Conservation (phyloP, 2,888 invertebrate species). For the Drosophila trichaetosa region DNA sequence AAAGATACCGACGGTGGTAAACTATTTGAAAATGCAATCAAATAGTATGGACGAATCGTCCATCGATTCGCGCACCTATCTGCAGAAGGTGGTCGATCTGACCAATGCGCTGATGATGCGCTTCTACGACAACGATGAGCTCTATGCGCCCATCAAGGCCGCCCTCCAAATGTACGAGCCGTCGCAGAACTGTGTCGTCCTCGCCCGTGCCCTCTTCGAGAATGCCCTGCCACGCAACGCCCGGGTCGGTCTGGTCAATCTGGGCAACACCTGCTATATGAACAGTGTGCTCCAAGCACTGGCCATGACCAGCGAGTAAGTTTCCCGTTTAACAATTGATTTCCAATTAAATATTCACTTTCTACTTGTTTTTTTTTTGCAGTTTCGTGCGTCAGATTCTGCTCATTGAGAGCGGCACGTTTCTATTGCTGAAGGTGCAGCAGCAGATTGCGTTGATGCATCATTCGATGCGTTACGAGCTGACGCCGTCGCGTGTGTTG, state of each 20-base stretch:
- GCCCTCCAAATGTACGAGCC: conserved; percentile 85
- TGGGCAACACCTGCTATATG: conserved; percentile 96
- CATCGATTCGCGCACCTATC: conserved; percentile 86
- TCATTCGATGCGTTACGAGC: conserved; percentile 88
- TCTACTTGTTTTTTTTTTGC: not conserved
- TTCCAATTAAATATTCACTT: not conserved
- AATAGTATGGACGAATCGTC: conserved; percentile 86
- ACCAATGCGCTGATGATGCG: conserved; percentile 86
- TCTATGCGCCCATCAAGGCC: conserved; percentile 85
- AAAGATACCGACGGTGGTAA: conserved; percentile 86
- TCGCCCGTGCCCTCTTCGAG: conserved; percentile 78
- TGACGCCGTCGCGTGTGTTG: conserved; percentile 90
- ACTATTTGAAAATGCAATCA: conserved; percentile 86
- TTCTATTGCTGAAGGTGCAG: conserved; percentile 89
- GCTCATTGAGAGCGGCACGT: conserved; percentile 86
- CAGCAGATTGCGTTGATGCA: conserved; percentile 90
- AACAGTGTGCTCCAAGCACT: conserved; percentile 94
- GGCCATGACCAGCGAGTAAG: conserved; percentile 91
- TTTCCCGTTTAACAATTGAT: conserved; percentile 42
- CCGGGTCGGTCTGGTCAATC: conserved; percentile 90
- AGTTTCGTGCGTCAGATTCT: conserved; percentile 90
- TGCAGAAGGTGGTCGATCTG: conserved; percentile 88
- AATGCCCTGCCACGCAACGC: conserved; percentile 75
- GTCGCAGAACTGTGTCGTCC: conserved; percentile 84
- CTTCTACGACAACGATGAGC: conserved; percentile 85